Percentiles rank a stretch among this genome's conserved stretches.
These are phyloP conservation scores for Lepidocyrtoides sp. DNA, from an alignment of 2,888 invertebrate species.

Conservation along the genomic window DNA sequence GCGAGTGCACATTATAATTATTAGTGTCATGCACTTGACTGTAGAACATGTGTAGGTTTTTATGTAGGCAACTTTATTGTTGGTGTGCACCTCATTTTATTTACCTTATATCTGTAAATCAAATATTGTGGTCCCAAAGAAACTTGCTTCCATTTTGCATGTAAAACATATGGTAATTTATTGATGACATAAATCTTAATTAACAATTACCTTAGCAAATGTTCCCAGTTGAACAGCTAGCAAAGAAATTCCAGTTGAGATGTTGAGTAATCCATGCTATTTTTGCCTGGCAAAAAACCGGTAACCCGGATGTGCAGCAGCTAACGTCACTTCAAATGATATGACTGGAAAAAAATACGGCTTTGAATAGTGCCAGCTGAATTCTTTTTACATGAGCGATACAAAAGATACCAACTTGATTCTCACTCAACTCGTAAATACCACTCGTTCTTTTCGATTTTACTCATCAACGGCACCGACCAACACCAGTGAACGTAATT, in stretches of 20 bases:
- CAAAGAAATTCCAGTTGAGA: neutral
- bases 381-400: neutral
- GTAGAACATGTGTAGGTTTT: neutral
- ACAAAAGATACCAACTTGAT: neutral
- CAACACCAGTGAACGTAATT: neutral
- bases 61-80: too few species aligned
- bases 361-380: too few species aligned
- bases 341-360: neutral
- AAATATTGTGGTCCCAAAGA: neutral
- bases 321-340: neutral
- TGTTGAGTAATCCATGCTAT: neutral
- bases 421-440: neutral
- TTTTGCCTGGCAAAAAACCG: constrained; percentile 15
- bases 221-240: constrained; percentile 28
- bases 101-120: neutral
- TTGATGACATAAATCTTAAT: constrained; percentile 51
- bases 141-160: neutral
- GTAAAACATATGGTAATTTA: constrained; percentile 7
- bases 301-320: constrained; percentile 55
- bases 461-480: constrained; percentile 2
- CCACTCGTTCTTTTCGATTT: neutral
- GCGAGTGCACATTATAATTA: neutral
- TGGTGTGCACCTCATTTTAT: neutral
- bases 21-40: neutral
- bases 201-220: constrained; percentile 36